Evolutionary conservation across 2,113 vertebrate genomes (phyloP).

Genomic region (Sterna hirundo): DNA sequence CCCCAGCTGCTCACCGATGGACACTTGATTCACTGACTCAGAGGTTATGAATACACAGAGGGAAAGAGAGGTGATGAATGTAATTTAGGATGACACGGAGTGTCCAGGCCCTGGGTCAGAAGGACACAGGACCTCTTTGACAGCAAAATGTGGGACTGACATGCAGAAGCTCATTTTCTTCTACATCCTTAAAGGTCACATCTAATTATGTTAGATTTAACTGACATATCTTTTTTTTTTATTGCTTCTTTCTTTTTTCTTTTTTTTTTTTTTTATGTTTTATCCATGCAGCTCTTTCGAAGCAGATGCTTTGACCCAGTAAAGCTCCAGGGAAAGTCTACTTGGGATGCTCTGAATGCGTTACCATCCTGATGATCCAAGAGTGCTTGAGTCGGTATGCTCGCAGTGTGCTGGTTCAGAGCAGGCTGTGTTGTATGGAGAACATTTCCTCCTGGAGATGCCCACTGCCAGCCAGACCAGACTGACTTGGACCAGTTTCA

Average conservation of each 20-base stretch:
- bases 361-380: neutral
- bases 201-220: neutral
- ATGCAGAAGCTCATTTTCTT: neutral
- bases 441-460: neutral
- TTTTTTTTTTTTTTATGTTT: neutral
- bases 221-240: neutral
- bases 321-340: neutral
- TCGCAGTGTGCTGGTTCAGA: accelerated
- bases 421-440: neutral
- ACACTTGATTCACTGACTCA: neutral
- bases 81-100: neutral
- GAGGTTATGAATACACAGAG: neutral
- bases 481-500: neutral
- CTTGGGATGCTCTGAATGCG: neutral
- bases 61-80: neutral
- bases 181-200: neutral
- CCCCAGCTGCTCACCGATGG: neutral
- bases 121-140: neutral
- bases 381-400: neutral
- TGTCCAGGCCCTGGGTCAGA: neutral
- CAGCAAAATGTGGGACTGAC: neutral
- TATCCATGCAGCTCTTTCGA: neutral
- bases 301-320: neutral
- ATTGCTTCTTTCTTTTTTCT: neutral
- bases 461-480: neutral